A percentile compares a stretch with the other conserved stretches of the same genome.
phyloP scores from a whole-genome alignment of 2,888 invertebrate species.

The Agrotis exclamationis region DNA sequence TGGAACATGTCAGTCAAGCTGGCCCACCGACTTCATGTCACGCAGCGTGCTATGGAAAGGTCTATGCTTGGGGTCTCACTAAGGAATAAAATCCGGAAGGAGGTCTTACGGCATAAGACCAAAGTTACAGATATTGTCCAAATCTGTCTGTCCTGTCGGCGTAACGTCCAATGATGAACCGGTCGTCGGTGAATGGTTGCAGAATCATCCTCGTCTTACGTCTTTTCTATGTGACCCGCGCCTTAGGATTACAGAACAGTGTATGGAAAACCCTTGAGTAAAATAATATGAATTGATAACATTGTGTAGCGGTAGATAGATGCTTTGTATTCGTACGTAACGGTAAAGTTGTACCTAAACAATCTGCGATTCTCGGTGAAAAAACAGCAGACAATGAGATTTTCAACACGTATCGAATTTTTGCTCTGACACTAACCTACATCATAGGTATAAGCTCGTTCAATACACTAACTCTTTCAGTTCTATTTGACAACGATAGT shows the following conservation, averaged over 20 bases:
- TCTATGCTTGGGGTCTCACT: too few relatives aligned
- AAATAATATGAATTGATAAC: slow-evolving; percentile 1
- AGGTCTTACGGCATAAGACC: too few relatives aligned
- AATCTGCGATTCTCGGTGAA: slow-evolving; percentile 48
- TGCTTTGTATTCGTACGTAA: slow-evolving; percentile 13
- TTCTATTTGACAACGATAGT: slow-evolving; percentile 35
- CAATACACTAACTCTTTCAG: slow-evolving; percentile 31
- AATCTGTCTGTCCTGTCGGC: too few relatives aligned
- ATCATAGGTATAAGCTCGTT: slow-evolving; percentile 5
- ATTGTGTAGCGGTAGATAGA: slow-evolving; percentile 7
- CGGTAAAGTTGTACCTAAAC: slow-evolving; percentile 45
- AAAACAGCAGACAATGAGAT: slow-evolving; percentile 54
- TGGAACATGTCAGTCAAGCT: too few relatives aligned
- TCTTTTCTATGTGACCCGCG: too few relatives aligned
- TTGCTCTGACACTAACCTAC: slow-evolving; percentile 40
- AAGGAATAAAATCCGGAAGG: too few relatives aligned
- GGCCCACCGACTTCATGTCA: too few relatives aligned
- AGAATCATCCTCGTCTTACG: too few relatives aligned
- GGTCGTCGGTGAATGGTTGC: too few relatives aligned
- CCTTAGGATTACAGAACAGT: slow-evolving; percentile 36
- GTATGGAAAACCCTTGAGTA: neutral
- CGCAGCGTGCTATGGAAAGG: too few relatives aligned
- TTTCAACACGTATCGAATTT: slow-evolving; percentile 33
- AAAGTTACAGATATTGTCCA: too few relatives aligned
- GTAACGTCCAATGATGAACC: too few relatives aligned